Base-by-base conservation (phyloP, 2,113 vertebrate species). In the Pungitius pungitius region DNA sequence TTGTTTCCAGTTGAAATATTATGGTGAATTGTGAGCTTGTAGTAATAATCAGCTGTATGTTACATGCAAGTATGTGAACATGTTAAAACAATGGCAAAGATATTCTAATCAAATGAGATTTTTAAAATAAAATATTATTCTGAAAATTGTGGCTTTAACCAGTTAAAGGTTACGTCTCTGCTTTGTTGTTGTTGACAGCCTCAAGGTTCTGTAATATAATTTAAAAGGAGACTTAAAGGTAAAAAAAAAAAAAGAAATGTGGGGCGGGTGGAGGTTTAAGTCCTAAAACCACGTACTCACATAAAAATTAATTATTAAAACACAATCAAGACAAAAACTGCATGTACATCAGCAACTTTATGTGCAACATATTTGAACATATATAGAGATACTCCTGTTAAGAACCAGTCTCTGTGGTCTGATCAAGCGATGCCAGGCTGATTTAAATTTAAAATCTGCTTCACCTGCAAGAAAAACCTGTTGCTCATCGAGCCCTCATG, bases 401-500 rank as follows among this genome's bases (percentile, higher is more conserved):
- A 52, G 3, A 66, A 10, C 33, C 20, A 2, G 33, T 3, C 10
- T 30, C 24, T 26, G 10, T n/a, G 47, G 10, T 22, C 3, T 60
- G 26, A 52, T 27, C 9, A 52, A 22, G 27, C 30, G 8, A 70
- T n/a, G 33, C 17, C 2, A 15, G 73, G 13, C 14, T 20, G 39
- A 22, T 42, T 18, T 20, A 3, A 39, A 22, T 42, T 12, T 8
- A 5, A 39, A 51, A 18, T 42, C 3, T 30, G 15, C 59, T 24
- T 62, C 18, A 5, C 43, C 13, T 10, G 24, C 0, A 1, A 47
- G 18, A 33, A 37, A n/a, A 52, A 11, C 37, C 47, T 55, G 20
- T 22, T 35, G 22, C 18, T 22, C 7, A 68, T 24, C 26, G 75
- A 75, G 27, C 22, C 35, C 59, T 72, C 39, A 73, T 20, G 45